Base-by-base conservation (phyloP, 2,113 vertebrate genomes). In the Paradisaea rubra region DNA sequence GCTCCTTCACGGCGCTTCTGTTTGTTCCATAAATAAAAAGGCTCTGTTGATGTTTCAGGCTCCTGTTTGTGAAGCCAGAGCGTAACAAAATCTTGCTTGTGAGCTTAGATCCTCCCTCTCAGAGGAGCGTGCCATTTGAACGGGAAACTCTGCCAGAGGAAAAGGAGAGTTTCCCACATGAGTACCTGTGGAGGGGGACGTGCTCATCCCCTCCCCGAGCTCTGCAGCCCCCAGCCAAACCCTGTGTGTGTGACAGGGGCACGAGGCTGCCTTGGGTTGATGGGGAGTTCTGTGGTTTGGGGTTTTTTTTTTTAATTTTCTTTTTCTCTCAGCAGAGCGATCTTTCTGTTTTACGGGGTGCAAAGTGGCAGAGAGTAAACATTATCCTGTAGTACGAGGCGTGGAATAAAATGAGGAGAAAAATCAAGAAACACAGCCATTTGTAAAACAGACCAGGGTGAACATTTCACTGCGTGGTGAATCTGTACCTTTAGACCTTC, bases 11-110 rank as follows among this genome's bases (percentile, higher is more conserved):
- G 6, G 44, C 4, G 0, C 52, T 83, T 30, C 71, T 95, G 73
- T 93, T 95, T 85, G 44, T 80, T 71, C 92, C 89, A 22, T 27
- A 0, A 24, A 91, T 91, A 97, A 96, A 80, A 90, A 93, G 92
- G 53, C 87, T 91, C 86, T 89, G 88, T 94, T 80, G 92, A 59
- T 54, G 86, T 91, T 88, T 66, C 37, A 80, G 89, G 82, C 66
- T 91, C 76, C 47, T 4, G 2, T 80, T 93, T 78, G 78, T 33
- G 84, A 93, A 93, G 77, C 41, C 59, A 44, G 69, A 83, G 73
- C 52, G 45, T 49, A 93, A 94, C 64, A 80, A 92, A 88, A 88
- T 73, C 81, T 78, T 86, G 50, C 61, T 87, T 96, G 87, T 80
- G 82, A 63, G 70, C 74, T 79, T 22, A 49, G 77, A 85, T 89